These are phyloP conservation scores for Ophioninae sp. DNA, from an alignment of 2,888 invertebrate species.

Conservation along the genomic window DNA sequence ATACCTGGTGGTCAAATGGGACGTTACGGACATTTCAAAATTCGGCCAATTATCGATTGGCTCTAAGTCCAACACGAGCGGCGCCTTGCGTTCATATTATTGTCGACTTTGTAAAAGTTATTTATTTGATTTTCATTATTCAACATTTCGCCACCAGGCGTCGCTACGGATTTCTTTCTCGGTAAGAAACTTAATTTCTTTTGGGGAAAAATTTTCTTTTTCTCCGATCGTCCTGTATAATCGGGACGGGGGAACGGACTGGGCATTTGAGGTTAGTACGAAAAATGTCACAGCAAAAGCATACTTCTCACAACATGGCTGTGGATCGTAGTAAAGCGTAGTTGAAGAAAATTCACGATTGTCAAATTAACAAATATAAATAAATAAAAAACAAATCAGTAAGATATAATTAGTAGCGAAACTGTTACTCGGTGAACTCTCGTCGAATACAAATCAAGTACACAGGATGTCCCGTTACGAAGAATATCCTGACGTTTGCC, in stretches of 20 bases:
- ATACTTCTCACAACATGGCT: slow-evolving; percentile 81
- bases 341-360: slow-evolving; percentile 47
- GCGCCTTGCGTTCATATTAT: too few relatives aligned
- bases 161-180: neutral
- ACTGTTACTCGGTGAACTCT: slow-evolving; percentile 49
- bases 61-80: too few relatives aligned
- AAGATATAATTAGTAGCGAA: slow-evolving; percentile 72
- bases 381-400: slow-evolving; percentile 69
- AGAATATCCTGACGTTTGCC: neutral
- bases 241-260: neutral
- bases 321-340: slow-evolving; percentile 70
- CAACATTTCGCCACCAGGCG: neutral
- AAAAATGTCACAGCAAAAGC: slow-evolving; percentile 77
- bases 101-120: too few relatives aligned
- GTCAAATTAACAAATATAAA: slow-evolving; percentile 11
- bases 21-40: neutral
- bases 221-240: slow-evolving; percentile 5
- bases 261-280: slow-evolving; percentile 65
- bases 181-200: neutral
- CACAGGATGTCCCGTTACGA: slow-evolving; percentile 4
- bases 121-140: neutral
- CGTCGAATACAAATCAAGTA: slow-evolving; percentile 53
- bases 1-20: neutral
- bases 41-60: neutral
- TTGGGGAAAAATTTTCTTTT: neutral